These are phyloP conservation scores for Pollicipes pollicipes DNA, from an alignment of 1,140 invertebrate genomes.

Conservation along the genomic window DNA sequence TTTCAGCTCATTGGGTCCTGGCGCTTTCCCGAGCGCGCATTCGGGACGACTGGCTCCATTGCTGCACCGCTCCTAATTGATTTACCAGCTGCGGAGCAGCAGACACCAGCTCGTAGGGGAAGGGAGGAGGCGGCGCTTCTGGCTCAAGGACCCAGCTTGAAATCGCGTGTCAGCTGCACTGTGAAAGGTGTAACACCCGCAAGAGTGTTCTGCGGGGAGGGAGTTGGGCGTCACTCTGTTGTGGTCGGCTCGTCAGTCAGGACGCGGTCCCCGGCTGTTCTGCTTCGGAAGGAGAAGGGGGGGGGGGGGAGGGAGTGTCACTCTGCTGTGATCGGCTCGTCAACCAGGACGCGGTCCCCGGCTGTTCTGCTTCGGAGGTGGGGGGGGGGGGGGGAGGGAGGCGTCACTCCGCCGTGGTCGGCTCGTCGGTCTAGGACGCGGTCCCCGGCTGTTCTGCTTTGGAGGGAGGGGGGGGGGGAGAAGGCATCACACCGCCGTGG, in stretches of 20 bases:
- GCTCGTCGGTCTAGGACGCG: no score
- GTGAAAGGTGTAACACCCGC: neutral
- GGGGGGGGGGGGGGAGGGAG: no score
- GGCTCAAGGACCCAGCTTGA: neutral
- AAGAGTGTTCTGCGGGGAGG: neutral
- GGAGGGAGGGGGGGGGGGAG: no score
- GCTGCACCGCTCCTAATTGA: neutral
- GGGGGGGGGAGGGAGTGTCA: no score
- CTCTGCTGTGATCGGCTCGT: no score
- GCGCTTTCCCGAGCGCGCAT: neutral
- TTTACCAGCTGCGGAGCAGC: neutral
- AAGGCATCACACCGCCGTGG: no score
- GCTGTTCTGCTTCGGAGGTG: neutral
- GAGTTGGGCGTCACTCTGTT: neutral
- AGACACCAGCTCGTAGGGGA: neutral
- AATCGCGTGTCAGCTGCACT: neutral
- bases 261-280: neutral
- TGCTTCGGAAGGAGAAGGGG: no score
- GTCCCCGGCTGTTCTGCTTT: no score
- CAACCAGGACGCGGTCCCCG: neutral
- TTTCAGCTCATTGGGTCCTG: neutral
- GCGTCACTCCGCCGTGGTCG: no score
- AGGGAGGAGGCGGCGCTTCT: no score
- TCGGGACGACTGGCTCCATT: neutral
- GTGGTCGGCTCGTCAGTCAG: neutral